Base-by-base conservation (phyloP, 2,797 vertebrate genomes). In the Chromobotia macracanthus region DNA sequence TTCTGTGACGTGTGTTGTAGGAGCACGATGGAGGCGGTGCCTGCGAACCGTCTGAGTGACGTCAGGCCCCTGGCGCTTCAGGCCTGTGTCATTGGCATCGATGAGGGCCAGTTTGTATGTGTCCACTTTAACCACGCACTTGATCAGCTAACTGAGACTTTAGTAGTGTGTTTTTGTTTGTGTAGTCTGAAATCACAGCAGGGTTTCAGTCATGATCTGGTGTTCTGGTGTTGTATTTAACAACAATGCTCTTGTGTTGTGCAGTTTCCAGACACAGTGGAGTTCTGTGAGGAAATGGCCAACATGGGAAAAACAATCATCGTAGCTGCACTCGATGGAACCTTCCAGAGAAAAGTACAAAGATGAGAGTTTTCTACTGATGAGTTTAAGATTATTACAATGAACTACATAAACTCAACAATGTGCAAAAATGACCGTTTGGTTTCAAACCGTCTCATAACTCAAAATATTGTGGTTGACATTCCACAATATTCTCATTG, bases 81-180 rank as follows among this genome's bases (percentile, higher is more conserved):
- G 0, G 91, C 87, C 2, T 88, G 94, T 0, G 97, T 99, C 79
- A 95, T 99, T 11, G 97, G 97, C 85, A 96, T 99, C 0, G 98
- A 99, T 0, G 97, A 99, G 84, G 98, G 96, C 0, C 98, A 99
- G 88, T 99, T 99, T 73, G 98, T 99, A 91, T 95, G 98, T 97
- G n/a, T 69, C 41, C 9, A 11, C 6, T 38, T 38, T 6, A 38
- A 6, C 8, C 6, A 38, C 8, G n/a, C n/a, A n/a, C n/a, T n/a
- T n/a, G n/a, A n/a, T n/a, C n/a, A n/a, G n/a, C n/a, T n/a, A n/a
- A n/a, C n/a, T n/a, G n/a, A n/a, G n/a, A n/a, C n/a, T n/a, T n/a
- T n/a, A n/a, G n/a, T n/a, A n/a, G n/a, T n/a, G n/a, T n/a, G n/a
- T n/a, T n/a, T n/a, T n/a, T n/a, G n/a, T n/a, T n/a, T n/a, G n/a